A percentile compares a stretch with the other conserved stretches of the same genome.
These are phyloP conservation scores for Vanessa cardui DNA, from an alignment of 2,888 invertebrate species.

Conservation along the genomic window DNA sequence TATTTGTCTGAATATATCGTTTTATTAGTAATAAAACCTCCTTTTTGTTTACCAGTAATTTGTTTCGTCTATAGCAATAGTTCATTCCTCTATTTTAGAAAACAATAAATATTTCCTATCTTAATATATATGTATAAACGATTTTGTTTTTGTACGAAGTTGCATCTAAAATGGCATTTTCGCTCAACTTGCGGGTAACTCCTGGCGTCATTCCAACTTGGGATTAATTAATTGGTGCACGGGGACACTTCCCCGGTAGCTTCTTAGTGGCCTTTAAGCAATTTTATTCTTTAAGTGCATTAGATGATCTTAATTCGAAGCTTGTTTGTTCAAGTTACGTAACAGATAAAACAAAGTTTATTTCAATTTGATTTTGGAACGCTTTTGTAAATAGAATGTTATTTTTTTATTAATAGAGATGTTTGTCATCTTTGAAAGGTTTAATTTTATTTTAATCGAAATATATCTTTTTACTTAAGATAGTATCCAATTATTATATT, in stretches of 20 bases:
- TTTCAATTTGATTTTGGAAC: conserved; percentile 6
- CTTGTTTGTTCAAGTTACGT: conserved; percentile 22
- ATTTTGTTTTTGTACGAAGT: conserved; percentile 45
- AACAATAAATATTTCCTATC: too few species aligned
- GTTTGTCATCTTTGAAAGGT: too few species aligned
- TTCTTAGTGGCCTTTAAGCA: conserved; percentile 48
- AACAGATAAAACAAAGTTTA: background rate
- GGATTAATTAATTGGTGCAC: conserved; percentile 59
- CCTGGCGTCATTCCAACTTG: conserved; percentile 51
- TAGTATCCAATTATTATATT: too few species aligned
- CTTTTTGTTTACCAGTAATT: too few species aligned
- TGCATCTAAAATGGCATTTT: conserved; percentile 46
- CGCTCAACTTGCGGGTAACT: conserved; percentile 41
- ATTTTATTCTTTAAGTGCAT: conserved; percentile 53
- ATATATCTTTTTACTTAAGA: too few species aligned
- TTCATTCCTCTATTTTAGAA: too few species aligned
- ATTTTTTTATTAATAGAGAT: too few species aligned
- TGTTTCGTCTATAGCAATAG: too few species aligned
- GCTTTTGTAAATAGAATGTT: background rate
- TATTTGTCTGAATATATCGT: too few species aligned
- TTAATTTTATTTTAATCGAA: too few species aligned
- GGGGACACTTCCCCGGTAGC: conserved; percentile 48
- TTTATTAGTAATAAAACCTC: too few species aligned
- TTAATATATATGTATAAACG: conserved; percentile 11
- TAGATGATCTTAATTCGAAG: conserved; percentile 33